Conservation (phyloP, 2,888 invertebrate genomes). For the Bombylius major region DNA sequence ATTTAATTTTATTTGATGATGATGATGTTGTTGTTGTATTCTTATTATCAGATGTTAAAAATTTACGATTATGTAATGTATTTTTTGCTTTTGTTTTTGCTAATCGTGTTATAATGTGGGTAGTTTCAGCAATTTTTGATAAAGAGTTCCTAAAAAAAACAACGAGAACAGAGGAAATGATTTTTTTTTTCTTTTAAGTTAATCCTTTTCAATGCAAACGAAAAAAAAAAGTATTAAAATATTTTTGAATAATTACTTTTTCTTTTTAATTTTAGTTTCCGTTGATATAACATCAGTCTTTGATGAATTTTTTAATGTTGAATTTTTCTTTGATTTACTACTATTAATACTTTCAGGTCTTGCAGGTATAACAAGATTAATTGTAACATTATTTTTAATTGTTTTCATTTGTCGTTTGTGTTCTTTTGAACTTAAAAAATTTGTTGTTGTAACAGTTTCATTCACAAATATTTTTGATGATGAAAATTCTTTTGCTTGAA, state of each 20-base stretch:
- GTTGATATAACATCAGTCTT: neutral
- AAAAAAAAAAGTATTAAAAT: too few relatives aligned
- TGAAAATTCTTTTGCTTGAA: neutral
- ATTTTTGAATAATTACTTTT: neutral
- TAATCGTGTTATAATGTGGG: constrained; percentile 23
- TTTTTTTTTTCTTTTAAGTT: too few relatives aligned
- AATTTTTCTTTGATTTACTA: neutral
- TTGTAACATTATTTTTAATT: constrained; percentile 10
- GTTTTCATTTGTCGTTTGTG: neutral
- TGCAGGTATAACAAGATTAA: constrained; percentile 9
- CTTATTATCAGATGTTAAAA: neutral
- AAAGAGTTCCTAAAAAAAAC: constrained; percentile 18
- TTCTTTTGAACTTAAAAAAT: neutral
- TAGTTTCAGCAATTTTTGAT: constrained; percentile 25
- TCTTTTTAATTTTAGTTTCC: neutral
- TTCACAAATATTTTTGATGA: neutral
- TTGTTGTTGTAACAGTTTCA: too few relatives aligned
- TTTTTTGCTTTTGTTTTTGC: constrained; percentile 16
- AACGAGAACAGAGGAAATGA: too few relatives aligned
- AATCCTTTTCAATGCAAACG: too few relatives aligned
- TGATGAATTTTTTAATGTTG: neutral
- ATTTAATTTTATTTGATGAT: constrained; percentile 12
- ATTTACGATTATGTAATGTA: constrained; percentile 1
- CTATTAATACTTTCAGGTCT: constrained; percentile 3
- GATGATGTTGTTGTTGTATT: constrained; percentile 34